Conservation (phyloP, 2,888 invertebrate species). For the Macrophya annulata region DNA sequence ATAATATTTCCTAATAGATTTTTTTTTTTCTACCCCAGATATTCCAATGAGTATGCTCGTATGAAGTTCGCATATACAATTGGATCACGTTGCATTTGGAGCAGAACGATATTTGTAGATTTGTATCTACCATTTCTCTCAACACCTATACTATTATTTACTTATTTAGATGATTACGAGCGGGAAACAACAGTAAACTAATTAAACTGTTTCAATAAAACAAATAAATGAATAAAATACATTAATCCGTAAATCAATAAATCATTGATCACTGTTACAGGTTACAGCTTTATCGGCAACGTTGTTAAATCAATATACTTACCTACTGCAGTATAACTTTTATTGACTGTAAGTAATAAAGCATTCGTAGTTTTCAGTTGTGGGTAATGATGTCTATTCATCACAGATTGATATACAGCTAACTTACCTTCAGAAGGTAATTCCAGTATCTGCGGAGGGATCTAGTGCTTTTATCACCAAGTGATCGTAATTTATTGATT, state of each 20-base stretch:
- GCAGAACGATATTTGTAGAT: slow-evolving; percentile 28
- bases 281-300: background rate
- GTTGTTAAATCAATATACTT: background rate
- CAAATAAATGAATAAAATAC: background rate
- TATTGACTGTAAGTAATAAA: background rate
- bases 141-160: background rate
- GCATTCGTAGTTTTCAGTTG: background rate
- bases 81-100: slow-evolving; percentile 46
- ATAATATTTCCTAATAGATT: background rate
- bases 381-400: background rate
- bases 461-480: background rate
- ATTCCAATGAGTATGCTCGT: background rate
- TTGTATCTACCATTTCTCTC: background rate
- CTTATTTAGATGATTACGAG: background rate
- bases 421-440: background rate
- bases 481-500: background rate
- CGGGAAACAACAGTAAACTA: background rate
- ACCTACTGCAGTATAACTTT: background rate
- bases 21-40: slow-evolving; percentile 28
- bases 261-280: background rate
- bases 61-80: slow-evolving; percentile 17
- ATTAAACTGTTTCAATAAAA: background rate
- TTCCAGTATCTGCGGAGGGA: background rate
- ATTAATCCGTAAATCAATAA: background rate
- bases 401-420: background rate